Evolutionary conservation across 1,140 invertebrate genomes (phyloP).

Genomic region (Drosophila obscura): DNA sequence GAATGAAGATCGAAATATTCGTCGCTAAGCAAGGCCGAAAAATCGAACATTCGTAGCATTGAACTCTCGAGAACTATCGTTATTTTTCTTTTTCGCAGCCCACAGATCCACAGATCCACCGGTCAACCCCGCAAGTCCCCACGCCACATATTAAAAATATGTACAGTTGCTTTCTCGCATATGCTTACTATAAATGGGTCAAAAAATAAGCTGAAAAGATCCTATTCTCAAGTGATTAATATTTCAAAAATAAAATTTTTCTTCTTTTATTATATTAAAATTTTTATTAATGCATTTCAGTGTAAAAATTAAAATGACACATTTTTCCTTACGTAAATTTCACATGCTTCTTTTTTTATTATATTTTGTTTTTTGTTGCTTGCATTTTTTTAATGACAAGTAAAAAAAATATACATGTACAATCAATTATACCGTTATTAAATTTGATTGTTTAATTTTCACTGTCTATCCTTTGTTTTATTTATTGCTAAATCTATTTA

Average conservation of each 20-base stretch:
- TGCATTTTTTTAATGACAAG: conserved; percentile 61
- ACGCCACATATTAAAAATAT: no score
- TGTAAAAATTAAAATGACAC: conserved; percentile 78
- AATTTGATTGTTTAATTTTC: conserved; percentile 73
- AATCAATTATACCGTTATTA: conserved; percentile 61
- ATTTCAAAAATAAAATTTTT: neutral
- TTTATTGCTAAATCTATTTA: conserved; percentile 48
- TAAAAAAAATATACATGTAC: conserved; percentile 66
- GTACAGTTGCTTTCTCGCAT: no score
- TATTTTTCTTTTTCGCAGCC: no score
- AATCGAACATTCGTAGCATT: no score
- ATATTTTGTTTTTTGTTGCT: conserved; percentile 40
- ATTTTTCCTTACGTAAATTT: conserved; percentile 74
- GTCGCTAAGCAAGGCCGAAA: no score
- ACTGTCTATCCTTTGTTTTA: conserved; percentile 58
- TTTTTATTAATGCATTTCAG: conserved; percentile 76
- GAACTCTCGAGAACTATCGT: no score
- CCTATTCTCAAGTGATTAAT: conserved; percentile 21
- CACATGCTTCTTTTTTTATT: conserved; percentile 54
- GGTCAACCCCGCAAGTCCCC: no score
- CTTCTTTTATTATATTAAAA: conserved; percentile 70
- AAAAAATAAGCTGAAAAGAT: no score
- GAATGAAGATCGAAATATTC: no score
- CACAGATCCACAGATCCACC: no score
- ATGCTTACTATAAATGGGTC: no score